Evolutionary conservation across 2,888 invertebrate species (phyloP).

Genomic region (Tiliacea aurago): DNA sequence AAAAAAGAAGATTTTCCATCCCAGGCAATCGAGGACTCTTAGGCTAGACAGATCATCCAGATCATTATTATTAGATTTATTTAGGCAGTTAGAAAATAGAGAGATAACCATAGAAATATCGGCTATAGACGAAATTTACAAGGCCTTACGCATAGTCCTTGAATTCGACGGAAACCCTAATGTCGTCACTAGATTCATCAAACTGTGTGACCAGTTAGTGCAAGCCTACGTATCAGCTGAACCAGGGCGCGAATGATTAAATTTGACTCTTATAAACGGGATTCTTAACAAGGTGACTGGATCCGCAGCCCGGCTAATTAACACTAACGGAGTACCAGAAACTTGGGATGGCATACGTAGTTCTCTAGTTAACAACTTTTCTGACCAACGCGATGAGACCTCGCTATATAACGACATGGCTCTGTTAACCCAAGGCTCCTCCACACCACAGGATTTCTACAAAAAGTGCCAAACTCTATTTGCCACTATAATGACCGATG

Average conservation of each 20-base stretch:
- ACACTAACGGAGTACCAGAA: conserved; percentile 46
- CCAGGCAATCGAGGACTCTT: not conserved
- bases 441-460: conserved; percentile 8
- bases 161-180: conserved; percentile 16
- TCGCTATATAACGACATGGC: conserved; percentile 52
- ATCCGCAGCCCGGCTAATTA: conserved; percentile 60
- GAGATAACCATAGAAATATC: not conserved
- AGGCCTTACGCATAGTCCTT: not conserved
- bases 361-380: conserved; percentile 59
- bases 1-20: not conserved
- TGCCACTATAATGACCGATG: conserved; percentile 6
- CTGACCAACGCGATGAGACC: conserved; percentile 51
- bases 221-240: conserved; percentile 2
- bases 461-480: conserved; percentile 18
- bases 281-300: conserved; percentile 52
- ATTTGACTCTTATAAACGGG: conserved; percentile 32
- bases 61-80: not conserved
- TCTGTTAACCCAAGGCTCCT: conserved; percentile 50
- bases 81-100: not conserved
- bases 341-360: conserved; percentile 48
- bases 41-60: not conserved
- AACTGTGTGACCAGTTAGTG: conserved; percentile 60
- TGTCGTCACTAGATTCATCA: conserved; percentile 49
- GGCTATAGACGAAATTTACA: not conserved
- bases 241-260: conserved; percentile 20